Conservation (phyloP, 2,113 vertebrate genomes). For the Salvelinus sp. region DNA sequence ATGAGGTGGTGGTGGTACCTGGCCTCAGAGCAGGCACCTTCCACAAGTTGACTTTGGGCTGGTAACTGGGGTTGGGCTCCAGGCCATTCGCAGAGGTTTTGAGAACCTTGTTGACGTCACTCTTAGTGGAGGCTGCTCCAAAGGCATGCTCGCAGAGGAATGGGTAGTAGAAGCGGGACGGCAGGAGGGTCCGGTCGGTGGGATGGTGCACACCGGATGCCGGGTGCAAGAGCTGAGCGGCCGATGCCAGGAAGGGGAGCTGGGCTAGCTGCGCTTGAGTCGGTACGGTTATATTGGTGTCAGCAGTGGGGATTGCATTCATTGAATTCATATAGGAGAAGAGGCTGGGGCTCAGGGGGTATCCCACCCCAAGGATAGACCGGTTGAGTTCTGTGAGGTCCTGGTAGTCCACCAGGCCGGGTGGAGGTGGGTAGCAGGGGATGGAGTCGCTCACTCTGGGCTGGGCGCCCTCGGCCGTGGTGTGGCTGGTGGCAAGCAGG, state of each 20-base stretch:
- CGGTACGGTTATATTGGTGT: slow-evolving; percentile 54
- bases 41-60: slow-evolving; percentile 76
- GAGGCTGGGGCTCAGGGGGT: slow-evolving; percentile 82
- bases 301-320: slow-evolving; percentile 62
- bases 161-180: slow-evolving; percentile 88
- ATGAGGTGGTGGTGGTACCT: slow-evolving; percentile 55
- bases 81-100: slow-evolving; percentile 55
- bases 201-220: slow-evolving; percentile 69
- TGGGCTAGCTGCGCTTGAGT: slow-evolving; percentile 78
- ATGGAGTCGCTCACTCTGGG: slow-evolving; percentile 70
- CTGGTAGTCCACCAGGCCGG: slow-evolving; percentile 78
- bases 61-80: slow-evolving; percentile 62
- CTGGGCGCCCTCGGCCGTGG: slow-evolving; percentile 65
- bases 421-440: slow-evolving; percentile 85
- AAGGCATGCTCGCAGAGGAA: slow-evolving; percentile 87
- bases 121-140: slow-evolving; percentile 50
- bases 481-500: slow-evolving; percentile 71
- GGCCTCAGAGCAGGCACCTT: slow-evolving; percentile 80
- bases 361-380: slow-evolving; percentile 89
- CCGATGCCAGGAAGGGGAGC: slow-evolving; percentile 87
- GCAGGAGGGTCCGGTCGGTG: slow-evolving; percentile 74
- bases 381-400: slow-evolving; percentile 87
- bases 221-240: slow-evolving; percentile 81
- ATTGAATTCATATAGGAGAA: slow-evolving; percentile 89
- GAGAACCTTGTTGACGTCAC: slow-evolving; percentile 64